Percentiles rank a stretch among this genome's conserved stretches.
phyloP scores from a whole-genome alignment of 2,797 vertebrate genomes.

The Oceanodroma leucorhoa region DNA sequence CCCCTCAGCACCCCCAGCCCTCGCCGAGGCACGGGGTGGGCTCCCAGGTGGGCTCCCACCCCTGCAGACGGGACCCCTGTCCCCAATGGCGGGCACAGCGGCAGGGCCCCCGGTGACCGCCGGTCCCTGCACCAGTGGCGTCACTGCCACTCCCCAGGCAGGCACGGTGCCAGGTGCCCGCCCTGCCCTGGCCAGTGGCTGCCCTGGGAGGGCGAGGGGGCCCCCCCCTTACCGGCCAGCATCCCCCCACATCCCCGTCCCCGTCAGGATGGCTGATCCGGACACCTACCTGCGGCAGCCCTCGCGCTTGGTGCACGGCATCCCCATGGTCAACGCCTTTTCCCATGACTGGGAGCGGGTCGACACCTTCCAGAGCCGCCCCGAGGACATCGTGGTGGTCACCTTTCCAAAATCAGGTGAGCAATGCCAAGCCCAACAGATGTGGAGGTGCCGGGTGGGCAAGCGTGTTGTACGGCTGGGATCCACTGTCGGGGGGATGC shows the following conservation, averaged over 20 bases:
- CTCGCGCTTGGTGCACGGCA: conserved; percentile 6
- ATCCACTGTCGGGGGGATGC: rapidly evolving
- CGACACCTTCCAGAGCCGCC: conserved; percentile 62
- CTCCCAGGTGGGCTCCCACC: rapidly evolving
- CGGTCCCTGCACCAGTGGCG: rapidly evolving
- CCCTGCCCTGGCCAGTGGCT: rapidly evolving
- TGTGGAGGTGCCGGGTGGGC: rapidly evolving
- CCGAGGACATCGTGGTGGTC: conserved; percentile 67
- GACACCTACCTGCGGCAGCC: conserved; percentile 34
- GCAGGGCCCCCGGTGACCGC: neutral
- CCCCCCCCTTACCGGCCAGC: rapidly evolving
- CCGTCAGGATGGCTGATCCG: neutral
- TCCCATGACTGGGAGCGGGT: conserved; percentile 57
- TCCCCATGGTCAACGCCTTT: conserved; percentile 63
- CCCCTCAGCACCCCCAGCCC: rapidly evolving
- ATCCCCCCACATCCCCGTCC: rapidly evolving
- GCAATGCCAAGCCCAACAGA: neutral
- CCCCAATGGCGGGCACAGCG: rapidly evolving
- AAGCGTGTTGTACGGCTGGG: rapidly evolving
- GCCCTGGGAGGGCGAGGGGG: rapidly evolving
- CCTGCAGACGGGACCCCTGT: rapidly evolving
- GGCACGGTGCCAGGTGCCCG: rapidly evolving
- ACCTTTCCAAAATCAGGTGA: conserved; percentile 79
- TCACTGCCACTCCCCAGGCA: neutral
- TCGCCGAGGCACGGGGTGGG: rapidly evolving